phyloP scores from a whole-genome alignment of 2,888 invertebrate species.

The Psylliodes chrysocephalus region DNA sequence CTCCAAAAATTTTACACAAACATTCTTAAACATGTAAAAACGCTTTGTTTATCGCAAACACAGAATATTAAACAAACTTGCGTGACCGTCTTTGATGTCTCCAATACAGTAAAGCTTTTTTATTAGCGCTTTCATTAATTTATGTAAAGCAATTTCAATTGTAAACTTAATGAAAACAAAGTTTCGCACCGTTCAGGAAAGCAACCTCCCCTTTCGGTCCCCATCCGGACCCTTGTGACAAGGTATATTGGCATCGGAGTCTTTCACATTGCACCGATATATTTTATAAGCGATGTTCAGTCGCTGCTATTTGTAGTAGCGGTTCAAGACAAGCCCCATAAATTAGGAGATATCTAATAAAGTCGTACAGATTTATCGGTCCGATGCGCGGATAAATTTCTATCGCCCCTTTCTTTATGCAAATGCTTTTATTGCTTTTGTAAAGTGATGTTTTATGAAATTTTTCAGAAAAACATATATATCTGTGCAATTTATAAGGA shows the following conservation, averaged over 20 bases:
- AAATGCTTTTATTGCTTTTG: conserved; percentile 53
- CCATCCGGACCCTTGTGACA: conserved; percentile 37
- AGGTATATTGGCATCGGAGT: conserved; percentile 49
- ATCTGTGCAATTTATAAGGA: too few species aligned
- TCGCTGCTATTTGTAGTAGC: conserved; percentile 59
- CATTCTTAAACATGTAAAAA: conserved; percentile 11
- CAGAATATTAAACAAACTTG: conserved; percentile 32
- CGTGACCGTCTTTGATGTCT: conserved; percentile 31
- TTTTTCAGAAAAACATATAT: too few species aligned
- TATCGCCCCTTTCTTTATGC: conserved; percentile 60
- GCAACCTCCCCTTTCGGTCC: conserved; percentile 18
- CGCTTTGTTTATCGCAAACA: conserved; percentile 12
- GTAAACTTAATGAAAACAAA: conserved; percentile 48
- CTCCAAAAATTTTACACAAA: too few species aligned
- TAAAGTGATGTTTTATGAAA: too few species aligned
- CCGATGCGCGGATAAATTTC: conserved; percentile 63
- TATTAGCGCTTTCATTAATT: conserved; percentile 45
- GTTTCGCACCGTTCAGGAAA: conserved; percentile 43
- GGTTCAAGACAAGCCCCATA: conserved; percentile 62
- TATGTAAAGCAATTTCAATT: conserved; percentile 47
- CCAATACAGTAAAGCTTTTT: conserved; percentile 39
- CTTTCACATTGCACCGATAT: conserved; percentile 53
- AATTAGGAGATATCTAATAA: conserved; percentile 66
- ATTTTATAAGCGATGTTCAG: conserved; percentile 58
- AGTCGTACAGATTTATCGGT: conserved; percentile 65